Evolutionary conservation across 1,140 invertebrate species (phyloP), one percentile per base, ranked within the genome.

Genomic region (Plodia interpunctella): DNA sequence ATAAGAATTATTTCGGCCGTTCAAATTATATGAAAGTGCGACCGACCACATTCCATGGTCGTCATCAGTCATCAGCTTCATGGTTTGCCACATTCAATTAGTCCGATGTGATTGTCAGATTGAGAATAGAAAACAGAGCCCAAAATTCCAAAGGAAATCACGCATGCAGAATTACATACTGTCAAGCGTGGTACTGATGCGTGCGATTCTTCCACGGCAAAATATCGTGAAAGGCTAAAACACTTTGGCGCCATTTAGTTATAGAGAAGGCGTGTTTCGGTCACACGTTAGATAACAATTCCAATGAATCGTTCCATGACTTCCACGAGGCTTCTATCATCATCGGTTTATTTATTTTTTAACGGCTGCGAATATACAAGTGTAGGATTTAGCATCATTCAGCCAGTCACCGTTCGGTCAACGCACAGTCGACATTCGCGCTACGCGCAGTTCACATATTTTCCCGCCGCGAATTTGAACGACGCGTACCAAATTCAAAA

Each of bases 341-440:
- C 78, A 80, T 78, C 72, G 63, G 59, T 51, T 74, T 80, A 77
- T 85, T 87, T 86, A 86, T 85, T 87, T 88, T 87, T 83, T 84
- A 84, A 84, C 78, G 78, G 74, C 77, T 65, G 82, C 78, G 81
- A 86, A 84, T 83, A 85, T 83, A 88, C 80, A 81, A n/a, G 74
- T 74, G 70, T 78, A 61, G 74, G 74, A 73, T 78, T 77, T 75
- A 74, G 78, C 78, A 73, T 68, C 70, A 66, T 74, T 73, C 76
- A 75, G 78, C 78, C 86, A 87, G 86, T 87, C 83, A 80, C 80
- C 70, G 70, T 62, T 76, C 72, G 72, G 74, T 75, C 82, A 72
- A 79, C 79, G 74, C 70, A 81, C 76, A 60, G 72, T 65, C 57
- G 63, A 72, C 76, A 78, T 72, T 79, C 71, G 76, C 74, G 71